These are phyloP conservation scores for Heterotis niloticus DNA, from an alignment of 2,113 vertebrate genomes.

Conservation along the genomic window DNA sequence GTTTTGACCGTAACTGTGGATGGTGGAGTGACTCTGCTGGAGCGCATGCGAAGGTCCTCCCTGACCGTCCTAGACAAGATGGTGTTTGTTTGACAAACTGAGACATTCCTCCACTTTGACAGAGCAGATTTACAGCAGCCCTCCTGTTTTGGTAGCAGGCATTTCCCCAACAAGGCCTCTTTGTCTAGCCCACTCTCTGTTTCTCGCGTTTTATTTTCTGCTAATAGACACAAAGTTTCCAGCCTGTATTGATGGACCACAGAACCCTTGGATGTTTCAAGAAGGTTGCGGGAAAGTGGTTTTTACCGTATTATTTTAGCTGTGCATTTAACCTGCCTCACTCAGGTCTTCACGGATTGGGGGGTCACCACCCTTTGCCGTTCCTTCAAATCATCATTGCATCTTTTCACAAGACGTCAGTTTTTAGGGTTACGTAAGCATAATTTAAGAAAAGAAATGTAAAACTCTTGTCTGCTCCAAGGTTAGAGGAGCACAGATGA, in stretches of 20 bases:
- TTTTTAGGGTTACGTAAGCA: neutral
- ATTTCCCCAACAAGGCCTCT: constrained; percentile 48
- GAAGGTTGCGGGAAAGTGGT: constrained; percentile 21
- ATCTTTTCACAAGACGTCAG: constrained; percentile 25
- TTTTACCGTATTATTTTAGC: constrained; percentile 17
- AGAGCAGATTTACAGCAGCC: constrained; percentile 51
- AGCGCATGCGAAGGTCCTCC: constrained; percentile 54
- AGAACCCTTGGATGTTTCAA: constrained; percentile 42
- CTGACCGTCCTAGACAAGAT: constrained; percentile 52
- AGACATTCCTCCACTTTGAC: constrained; percentile 57
- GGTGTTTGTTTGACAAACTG: constrained; percentile 59
- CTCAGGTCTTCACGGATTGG: neutral
- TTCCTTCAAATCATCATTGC: neutral
- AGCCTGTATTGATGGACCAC: constrained; percentile 35
- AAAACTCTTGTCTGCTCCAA: neutral
- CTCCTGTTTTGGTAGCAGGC: constrained; percentile 36
- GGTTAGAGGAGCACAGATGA: constrained; percentile 3
- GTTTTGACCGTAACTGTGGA: constrained; percentile 12
- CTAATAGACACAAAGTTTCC: constrained; percentile 41
- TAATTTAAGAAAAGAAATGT: too few relatives aligned
- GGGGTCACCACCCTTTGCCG: too few relatives aligned
- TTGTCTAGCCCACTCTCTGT: constrained; percentile 48
- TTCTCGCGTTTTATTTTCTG: constrained; percentile 52
- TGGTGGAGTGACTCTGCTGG: constrained; percentile 43
- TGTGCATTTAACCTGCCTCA: constrained; percentile 24